A percentile compares a stretch with the other conserved stretches of the same genome.
Conservation (phyloP, 2,797 vertebrate species). For the Pipistrellus pipistrellus region DNA sequence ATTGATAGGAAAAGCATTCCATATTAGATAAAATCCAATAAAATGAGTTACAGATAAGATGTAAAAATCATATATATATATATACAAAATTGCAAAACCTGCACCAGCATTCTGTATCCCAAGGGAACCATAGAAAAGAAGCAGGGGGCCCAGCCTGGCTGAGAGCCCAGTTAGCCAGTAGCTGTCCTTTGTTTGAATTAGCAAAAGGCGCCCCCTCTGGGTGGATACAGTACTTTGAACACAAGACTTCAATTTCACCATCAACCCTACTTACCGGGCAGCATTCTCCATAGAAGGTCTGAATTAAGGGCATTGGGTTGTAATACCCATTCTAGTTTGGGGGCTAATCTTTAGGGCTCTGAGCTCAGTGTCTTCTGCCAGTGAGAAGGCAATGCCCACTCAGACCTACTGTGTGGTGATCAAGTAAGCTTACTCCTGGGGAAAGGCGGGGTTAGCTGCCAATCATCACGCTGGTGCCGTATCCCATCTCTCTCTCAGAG, state of each 20-base stretch:
- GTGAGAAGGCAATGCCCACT: not conserved
- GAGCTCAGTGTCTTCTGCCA: not conserved
- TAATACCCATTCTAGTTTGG: not conserved
- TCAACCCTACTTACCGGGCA: not conserved
- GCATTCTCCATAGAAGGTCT: not conserved
- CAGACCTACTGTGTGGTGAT: not conserved
- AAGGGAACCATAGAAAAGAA: not conserved
- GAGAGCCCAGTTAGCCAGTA: not conserved
- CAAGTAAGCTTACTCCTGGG: not conserved
- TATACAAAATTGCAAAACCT: conserved; percentile 32
- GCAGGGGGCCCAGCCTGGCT: not conserved
- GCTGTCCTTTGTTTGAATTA: not conserved
- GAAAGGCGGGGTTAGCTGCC: not conserved
- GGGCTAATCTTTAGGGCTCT: not conserved
- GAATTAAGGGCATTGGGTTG: not conserved
- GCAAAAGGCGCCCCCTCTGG: conserved; percentile 43
- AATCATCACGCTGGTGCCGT: not conserved
- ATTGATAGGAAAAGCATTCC: conserved; percentile 83
- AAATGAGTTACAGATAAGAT: conserved; percentile 75
- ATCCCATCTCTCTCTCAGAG: not conserved
- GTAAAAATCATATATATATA: conserved; percentile 1
- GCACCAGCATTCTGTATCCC: not conserved
- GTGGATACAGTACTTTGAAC: not conserved
- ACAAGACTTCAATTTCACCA: not conserved
- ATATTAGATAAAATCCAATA: conserved; percentile 80